Evolutionary conservation across 2,888 invertebrate genomes (phyloP).

Genomic region (Amphimallon solstitiale): DNA sequence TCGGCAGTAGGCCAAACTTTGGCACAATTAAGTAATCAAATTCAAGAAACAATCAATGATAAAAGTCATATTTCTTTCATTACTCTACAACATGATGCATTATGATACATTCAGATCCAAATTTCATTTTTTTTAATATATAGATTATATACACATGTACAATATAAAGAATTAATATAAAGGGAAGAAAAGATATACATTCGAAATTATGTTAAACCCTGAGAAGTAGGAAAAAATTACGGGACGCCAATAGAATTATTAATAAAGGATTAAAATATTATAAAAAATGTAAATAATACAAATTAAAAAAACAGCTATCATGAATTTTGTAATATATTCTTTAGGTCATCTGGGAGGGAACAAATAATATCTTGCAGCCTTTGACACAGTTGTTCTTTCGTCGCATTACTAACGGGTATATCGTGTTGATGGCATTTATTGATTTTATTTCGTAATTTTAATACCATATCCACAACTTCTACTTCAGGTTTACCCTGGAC

Average conservation of each 20-base stretch:
- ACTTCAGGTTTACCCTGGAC: constrained; percentile 93
- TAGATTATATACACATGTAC: constrained; percentile 23
- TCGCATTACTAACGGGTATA: constrained; percentile 68
- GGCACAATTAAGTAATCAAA: constrained; percentile 6
- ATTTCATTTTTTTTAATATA: constrained; percentile 5
- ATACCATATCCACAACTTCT: constrained; percentile 96
- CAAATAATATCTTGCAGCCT: constrained; percentile 84
- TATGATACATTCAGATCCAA: constrained; percentile 26
- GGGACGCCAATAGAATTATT: background rate
- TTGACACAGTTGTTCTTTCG: constrained; percentile 72
- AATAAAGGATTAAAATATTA: background rate
- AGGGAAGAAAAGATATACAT: background rate
- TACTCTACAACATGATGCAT: constrained; percentile 1
- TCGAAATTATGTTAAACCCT: background rate
- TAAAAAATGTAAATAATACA: constrained; percentile 21
- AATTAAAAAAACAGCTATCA: constrained; percentile 51
- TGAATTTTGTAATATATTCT: constrained; percentile 76
- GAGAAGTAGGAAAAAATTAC: constrained; percentile 5
- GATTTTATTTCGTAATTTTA: constrained; percentile 90
- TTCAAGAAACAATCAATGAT: constrained; percentile 11
- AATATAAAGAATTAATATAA: background rate
- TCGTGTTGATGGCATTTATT: constrained; percentile 68
- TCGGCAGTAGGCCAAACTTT: constrained; percentile 22
- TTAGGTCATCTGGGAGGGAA: constrained; percentile 87
- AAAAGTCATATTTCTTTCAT: background rate